Percentiles rank a stretch among this genome's conserved stretches.
These are phyloP conservation scores for Caenorhabditis uteleia DNA, from an alignment of 2,888 invertebrate genomes.

Conservation along the genomic window DNA sequence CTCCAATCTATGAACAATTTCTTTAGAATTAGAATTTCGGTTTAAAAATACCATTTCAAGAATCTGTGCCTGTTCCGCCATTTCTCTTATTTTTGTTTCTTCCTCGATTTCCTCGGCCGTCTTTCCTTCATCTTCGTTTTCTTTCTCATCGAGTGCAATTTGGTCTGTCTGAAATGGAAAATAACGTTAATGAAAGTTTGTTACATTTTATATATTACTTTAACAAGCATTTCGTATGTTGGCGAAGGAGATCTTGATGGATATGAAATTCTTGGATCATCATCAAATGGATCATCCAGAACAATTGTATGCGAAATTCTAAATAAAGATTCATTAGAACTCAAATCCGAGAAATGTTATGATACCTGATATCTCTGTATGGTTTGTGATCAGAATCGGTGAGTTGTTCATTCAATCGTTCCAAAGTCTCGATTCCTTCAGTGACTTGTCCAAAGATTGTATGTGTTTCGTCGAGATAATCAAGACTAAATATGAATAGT, in stretches of 20 bases:
- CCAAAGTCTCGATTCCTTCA: constrained; percentile 83
- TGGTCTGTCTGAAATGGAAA: constrained; percentile 56
- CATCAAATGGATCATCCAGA: constrained; percentile 92
- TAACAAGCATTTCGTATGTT: constrained; percentile 76
- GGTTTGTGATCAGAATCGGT: constrained; percentile 89
- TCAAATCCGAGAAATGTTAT: constrained; percentile 70
- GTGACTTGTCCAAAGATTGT: constrained; percentile 90
- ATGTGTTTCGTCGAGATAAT: constrained; percentile 85
- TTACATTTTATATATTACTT: constrained; percentile 12
- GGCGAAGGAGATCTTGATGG: constrained; percentile 90
- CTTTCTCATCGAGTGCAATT: constrained; percentile 64
- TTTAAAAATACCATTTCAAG: constrained; percentile 85
- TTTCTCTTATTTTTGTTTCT: constrained; percentile 87
- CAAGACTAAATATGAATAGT: constrained; percentile 73
- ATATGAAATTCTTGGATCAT: constrained; percentile 80
- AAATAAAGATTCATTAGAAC: constrained; percentile 12
- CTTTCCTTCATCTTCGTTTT: constrained; percentile 80
- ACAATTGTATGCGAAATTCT: constrained; percentile 94
- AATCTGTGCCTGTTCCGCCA: constrained; percentile 93
- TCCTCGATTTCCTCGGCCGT: constrained; percentile 85
- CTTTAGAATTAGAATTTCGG: constrained; percentile 1
- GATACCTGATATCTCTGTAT: constrained; percentile 90
- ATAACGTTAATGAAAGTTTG: too few relatives aligned
- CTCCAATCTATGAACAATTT: constrained; percentile 77
- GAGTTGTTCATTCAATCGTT: constrained; percentile 89